Percentiles rank a stretch among this genome's conserved stretches.
These are phyloP conservation scores for Climacteris rufus DNA, from an alignment of 2,113 vertebrate genomes.

Conservation along the genomic window DNA sequence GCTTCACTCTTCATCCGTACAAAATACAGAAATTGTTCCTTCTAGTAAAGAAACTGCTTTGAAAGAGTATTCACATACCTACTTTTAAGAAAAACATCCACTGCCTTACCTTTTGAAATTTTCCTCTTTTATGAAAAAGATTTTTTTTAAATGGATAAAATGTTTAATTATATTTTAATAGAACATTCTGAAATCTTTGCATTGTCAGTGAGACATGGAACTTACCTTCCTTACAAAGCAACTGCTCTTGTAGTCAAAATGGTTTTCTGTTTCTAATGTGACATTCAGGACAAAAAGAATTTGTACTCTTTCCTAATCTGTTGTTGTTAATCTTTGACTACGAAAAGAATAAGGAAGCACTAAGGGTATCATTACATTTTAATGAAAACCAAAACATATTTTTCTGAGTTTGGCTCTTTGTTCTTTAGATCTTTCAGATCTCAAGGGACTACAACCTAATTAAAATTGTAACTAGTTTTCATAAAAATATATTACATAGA, in stretches of 20 bases:
- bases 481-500: background rate
- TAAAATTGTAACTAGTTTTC: background rate
- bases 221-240: background rate
- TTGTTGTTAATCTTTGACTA: background rate
- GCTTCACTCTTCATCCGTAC: accelerated
- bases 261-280: background rate
- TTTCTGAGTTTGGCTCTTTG: background rate
- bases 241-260: background rate
- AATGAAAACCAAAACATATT: conserved; percentile 5
- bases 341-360: background rate
- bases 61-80: accelerated
- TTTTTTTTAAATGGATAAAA: background rate
- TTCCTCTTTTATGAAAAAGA: background rate
- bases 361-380: conserved; percentile 5
- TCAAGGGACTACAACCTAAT: background rate
- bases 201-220: background rate
- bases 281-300: background rate
- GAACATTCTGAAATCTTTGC: background rate
- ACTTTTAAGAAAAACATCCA: background rate
- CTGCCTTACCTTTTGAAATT: background rate
- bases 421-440: background rate
- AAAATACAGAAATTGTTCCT: background rate
- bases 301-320: background rate
- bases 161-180: background rate
- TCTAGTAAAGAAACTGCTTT: background rate